Evolutionary conservation across 2,113 vertebrate species (phyloP).

Genomic region (Tinamus guttatus): DNA sequence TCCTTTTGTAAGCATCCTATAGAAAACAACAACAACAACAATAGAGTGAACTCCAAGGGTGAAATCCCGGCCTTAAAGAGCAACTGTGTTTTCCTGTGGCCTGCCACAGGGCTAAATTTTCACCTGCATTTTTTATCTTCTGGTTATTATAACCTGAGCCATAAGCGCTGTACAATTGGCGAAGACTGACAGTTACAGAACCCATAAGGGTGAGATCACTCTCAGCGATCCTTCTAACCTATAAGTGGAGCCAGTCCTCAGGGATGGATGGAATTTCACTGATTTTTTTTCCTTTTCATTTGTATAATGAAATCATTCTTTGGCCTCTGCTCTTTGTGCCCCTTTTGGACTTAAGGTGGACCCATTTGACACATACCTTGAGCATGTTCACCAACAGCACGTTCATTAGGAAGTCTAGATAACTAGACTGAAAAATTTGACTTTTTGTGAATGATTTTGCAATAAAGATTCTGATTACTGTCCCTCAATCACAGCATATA

Average conservation of each 20-base stretch:
- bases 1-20: not conserved
- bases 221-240: slow-evolving; percentile 33
- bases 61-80: not conserved
- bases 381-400: not conserved
- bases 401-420: not conserved
- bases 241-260: slow-evolving; percentile 55
- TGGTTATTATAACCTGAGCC: slow-evolving; percentile 33
- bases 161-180: not conserved
- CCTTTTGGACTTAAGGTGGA: slow-evolving; percentile 42
- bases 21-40: not conserved
- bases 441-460: not conserved
- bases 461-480: not conserved
- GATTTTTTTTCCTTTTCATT: slow-evolving; percentile 58
- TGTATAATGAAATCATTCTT: slow-evolving; percentile 65
- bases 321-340: slow-evolving; percentile 23
- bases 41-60: not conserved
- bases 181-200: not conserved
- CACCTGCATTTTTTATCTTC: not conserved
- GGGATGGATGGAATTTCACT: slow-evolving; percentile 67
- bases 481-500: not conserved
- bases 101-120: not conserved
- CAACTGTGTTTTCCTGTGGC: not conserved
- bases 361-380: not conserved
- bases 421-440: not conserved
- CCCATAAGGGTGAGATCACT: slow-evolving; percentile 35